Evolutionary conservation across 2,113 vertebrate genomes (phyloP).

Genomic region (Phaetusa simplex): DNA sequence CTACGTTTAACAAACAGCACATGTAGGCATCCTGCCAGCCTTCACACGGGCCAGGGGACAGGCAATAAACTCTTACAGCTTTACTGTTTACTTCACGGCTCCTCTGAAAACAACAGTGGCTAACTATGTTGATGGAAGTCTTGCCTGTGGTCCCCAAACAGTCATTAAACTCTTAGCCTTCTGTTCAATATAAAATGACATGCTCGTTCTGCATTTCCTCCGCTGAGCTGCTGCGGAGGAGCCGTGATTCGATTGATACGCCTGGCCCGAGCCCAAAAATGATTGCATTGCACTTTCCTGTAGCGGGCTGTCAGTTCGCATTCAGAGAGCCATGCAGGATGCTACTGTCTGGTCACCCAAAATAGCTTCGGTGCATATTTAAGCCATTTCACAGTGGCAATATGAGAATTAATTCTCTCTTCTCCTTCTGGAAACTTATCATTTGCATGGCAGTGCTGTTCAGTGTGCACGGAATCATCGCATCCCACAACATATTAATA

Average conservation of each 20-base stretch:
- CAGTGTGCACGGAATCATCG: background rate
- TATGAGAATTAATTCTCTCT: background rate
- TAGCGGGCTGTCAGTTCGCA: slow-evolving; percentile 16
- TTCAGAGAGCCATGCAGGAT: background rate
- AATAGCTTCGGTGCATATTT: slow-evolving; percentile 23
- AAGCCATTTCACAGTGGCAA: background rate
- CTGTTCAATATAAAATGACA: background rate
- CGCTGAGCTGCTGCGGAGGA: background rate
- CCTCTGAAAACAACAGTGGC: slow-evolving; percentile 7
- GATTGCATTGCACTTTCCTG: background rate
- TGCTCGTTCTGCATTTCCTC: slow-evolving; percentile 6
- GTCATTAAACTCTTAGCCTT: slow-evolving; percentile 28
- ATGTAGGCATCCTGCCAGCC: background rate
- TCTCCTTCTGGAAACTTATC: background rate
- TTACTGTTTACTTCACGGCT: background rate
- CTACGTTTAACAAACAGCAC: background rate
- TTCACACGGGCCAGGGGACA: background rate
- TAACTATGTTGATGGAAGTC: background rate
- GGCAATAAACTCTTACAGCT: background rate
- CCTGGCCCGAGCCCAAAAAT: slow-evolving; percentile 29
- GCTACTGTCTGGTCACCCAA: slow-evolving; percentile 37
- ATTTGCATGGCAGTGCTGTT: background rate
- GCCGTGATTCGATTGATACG: slow-evolving; percentile 14
- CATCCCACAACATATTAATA: slow-evolving; percentile 3
- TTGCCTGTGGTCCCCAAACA: background rate